phyloP scores from a whole-genome alignment of 2,113 vertebrate genomes.

The Saimiri boliviensis region DNA sequence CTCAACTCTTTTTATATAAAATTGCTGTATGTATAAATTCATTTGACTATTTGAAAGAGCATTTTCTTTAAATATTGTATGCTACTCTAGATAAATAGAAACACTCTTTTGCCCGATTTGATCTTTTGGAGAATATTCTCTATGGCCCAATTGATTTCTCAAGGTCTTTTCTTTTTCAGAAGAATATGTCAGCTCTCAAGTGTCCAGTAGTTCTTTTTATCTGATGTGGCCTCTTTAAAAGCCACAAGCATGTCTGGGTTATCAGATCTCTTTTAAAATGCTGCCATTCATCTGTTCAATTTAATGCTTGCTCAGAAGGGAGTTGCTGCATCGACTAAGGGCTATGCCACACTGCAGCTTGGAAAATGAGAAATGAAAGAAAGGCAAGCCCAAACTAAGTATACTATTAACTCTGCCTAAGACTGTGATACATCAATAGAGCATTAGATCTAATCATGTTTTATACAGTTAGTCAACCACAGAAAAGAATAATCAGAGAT shows the following conservation, averaged over 20 bases:
- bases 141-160: slow-evolving; percentile 75
- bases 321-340: slow-evolving; percentile 80
- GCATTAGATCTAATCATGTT: slow-evolving; percentile 76
- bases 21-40: not conserved
- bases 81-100: slow-evolving; percentile 55
- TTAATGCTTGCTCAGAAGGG: slow-evolving; percentile 77
- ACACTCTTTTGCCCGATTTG: slow-evolving; percentile 42
- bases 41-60: slow-evolving; percentile 42
- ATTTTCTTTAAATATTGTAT: slow-evolving; percentile 53
- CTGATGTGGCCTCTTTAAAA: slow-evolving; percentile 81
- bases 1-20: slow-evolving; percentile 15
- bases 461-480: slow-evolving; percentile 72
- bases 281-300: slow-evolving; percentile 83
- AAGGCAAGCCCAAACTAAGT: slow-evolving; percentile 71
- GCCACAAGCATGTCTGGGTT: slow-evolving; percentile 72
- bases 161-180: slow-evolving; percentile 64
- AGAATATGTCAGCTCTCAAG: slow-evolving; percentile 79
- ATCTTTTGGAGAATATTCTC: slow-evolving; percentile 63
- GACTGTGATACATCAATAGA: slow-evolving; percentile 76
- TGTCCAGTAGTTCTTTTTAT: slow-evolving; percentile 77
- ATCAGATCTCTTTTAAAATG: slow-evolving; percentile 84
- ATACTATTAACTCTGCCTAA: slow-evolving; percentile 79
- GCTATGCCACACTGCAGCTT: slow-evolving; percentile 71
- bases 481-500: slow-evolving; percentile 72
- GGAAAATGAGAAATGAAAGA: slow-evolving; percentile 83